Conservation (phyloP, 2,888 invertebrate genomes). For the Spicauda simplicius region DNA sequence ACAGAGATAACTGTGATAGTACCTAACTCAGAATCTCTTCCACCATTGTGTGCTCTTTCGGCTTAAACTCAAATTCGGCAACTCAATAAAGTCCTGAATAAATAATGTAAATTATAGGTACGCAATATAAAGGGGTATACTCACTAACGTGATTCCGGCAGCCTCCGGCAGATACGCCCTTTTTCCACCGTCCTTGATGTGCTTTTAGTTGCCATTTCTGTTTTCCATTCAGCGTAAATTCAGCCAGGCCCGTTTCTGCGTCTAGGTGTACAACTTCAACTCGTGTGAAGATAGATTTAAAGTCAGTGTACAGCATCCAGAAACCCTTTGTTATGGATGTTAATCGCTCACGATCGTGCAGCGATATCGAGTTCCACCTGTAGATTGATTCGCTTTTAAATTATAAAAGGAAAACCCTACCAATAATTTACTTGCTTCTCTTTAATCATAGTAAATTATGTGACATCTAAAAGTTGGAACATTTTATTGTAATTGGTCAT, state of each 20-base stretch:
- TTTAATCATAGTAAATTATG: too few species aligned
- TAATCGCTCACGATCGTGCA: slow-evolving; percentile 89
- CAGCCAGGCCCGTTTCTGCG: slow-evolving; percentile 93
- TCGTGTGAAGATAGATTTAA: slow-evolving; percentile 92
- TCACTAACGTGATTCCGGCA: slow-evolving; percentile 93
- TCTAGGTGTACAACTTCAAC: slow-evolving; percentile 94
- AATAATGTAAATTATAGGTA: neutral
- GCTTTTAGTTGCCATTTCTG: slow-evolving; percentile 94
- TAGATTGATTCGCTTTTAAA: neutral
- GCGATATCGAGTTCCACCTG: slow-evolving; percentile 90
- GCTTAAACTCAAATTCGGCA: too few species aligned
- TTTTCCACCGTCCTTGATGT: slow-evolving; percentile 94
- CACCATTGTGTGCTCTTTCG: too few species aligned
- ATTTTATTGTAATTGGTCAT: too few species aligned
- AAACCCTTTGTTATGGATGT: slow-evolving; percentile 89
- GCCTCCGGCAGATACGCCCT: slow-evolving; percentile 95
- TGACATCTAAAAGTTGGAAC: too few species aligned
- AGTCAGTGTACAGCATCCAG: slow-evolving; percentile 94
- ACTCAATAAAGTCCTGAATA: too few species aligned
- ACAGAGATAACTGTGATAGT: too few species aligned
- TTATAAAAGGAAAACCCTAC: too few species aligned
- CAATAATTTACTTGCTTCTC: neutral
- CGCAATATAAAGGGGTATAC: slow-evolving; percentile 43
- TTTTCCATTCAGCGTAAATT: slow-evolving; percentile 90
- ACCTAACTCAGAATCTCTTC: too few species aligned